Evolutionary conservation across 2,888 invertebrate genomes (phyloP).

Genomic region (Maniola hyperantus): DNA sequence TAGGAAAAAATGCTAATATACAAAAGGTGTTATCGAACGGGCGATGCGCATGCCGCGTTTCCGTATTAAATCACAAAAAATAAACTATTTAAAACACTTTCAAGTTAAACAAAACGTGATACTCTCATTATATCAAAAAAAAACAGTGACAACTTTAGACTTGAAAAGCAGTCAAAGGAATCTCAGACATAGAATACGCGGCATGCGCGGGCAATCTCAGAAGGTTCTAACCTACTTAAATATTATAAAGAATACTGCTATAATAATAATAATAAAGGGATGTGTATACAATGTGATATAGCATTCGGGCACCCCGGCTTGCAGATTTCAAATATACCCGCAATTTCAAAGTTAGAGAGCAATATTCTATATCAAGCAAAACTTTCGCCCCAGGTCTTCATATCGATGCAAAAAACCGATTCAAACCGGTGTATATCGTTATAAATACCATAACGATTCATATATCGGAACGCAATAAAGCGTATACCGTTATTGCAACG

Average conservation of each 20-base stretch:
- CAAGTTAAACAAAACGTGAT: background rate
- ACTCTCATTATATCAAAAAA: constrained; percentile 9
- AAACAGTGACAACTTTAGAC: background rate
- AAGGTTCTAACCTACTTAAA: constrained; percentile 75
- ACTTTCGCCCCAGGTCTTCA: background rate
- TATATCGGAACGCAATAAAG: too few species aligned
- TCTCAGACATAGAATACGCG: constrained; percentile 42
- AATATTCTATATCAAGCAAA: constrained; percentile 13
- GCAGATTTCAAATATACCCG: constrained; percentile 47
- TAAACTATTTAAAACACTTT: constrained; percentile 3
- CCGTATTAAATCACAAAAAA: constrained; percentile 19
- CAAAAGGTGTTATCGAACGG: constrained; percentile 65
- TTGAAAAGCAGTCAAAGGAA: constrained; percentile 18
- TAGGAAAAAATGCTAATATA: constrained; percentile 74
- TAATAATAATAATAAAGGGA: constrained; percentile 54
- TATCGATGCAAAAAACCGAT: background rate
- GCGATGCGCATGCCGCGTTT: constrained; percentile 49
- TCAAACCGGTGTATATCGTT: background rate
- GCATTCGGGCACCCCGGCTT: constrained; percentile 66
- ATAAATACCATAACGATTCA: background rate
- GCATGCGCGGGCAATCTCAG: constrained; percentile 64
- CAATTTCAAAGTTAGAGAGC: background rate
- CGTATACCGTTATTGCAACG: too few species aligned
- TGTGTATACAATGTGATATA: constrained; percentile 72
- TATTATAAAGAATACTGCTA: constrained; percentile 76